A percentile compares a stretch with the other conserved stretches of the same genome.
These are phyloP conservation scores for Drosophila lowei DNA, from an alignment of 1,140 invertebrate genomes.

Conservation along the genomic window DNA sequence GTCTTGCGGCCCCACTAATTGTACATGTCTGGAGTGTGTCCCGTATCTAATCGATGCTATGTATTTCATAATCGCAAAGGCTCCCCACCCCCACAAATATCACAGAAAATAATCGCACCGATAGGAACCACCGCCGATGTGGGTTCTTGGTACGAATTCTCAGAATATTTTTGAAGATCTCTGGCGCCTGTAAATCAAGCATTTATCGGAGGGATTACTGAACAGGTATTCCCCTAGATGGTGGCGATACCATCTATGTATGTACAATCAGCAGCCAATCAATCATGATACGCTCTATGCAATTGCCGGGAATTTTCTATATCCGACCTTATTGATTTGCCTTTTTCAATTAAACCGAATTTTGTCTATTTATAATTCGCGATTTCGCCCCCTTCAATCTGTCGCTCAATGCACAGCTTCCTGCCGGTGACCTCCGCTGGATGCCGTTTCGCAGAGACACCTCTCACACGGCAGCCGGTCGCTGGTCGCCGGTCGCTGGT, in stretches of 20 bases:
- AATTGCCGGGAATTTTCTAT: not conserved
- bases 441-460: conserved; percentile 36
- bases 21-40: conserved; percentile 23
- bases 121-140: conserved; percentile 22
- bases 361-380: conserved; percentile 31
- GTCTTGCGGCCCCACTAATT: conserved; percentile 18
- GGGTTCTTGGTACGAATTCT: not conserved
- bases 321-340: conserved; percentile 19
- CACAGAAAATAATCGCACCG: conserved; percentile 4
- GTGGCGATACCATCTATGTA: not conserved
- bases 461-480: conserved; percentile 1
- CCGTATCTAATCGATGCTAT: conserved; percentile 62
- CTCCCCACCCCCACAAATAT: not conserved
- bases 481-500: conserved; percentile 1
- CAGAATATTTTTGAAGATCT: too few species aligned
- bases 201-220: conserved; percentile 2
- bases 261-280: conserved; percentile 10
- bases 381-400: conserved; percentile 37
- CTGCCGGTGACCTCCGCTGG: conserved; percentile 38
- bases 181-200: conserved; percentile 29
- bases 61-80: conserved; percentile 57
- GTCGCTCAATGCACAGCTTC: conserved; percentile 24
- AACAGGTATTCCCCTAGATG: conserved; percentile 6
- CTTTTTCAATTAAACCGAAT: conserved; percentile 39
- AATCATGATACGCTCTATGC: conserved; percentile 13